A percentile compares a stretch with the other conserved stretches of the same genome.
These are phyloP conservation scores for Aporophyla lueneburgensis DNA, from an alignment of 2,888 invertebrate genomes.

Conservation along the genomic window DNA sequence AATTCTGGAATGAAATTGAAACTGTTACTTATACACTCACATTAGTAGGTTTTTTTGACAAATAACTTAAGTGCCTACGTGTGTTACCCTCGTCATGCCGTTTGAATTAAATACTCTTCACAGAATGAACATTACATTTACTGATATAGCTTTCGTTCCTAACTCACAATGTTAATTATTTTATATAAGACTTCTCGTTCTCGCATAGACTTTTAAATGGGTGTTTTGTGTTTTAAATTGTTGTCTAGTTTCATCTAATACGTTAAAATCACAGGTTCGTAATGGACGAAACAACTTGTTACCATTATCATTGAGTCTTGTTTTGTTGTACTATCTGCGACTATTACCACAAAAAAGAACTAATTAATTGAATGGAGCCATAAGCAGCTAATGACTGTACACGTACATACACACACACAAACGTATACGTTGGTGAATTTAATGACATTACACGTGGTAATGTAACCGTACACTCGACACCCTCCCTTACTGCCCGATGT, in stretches of 20 bases:
- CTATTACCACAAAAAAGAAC: background rate
- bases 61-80: background rate
- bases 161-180: background rate
- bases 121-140: conserved; percentile 10
- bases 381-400: background rate
- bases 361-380: background rate
- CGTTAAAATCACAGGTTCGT: background rate
- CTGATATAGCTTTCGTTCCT: background rate
- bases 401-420: background rate
- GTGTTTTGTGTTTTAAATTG: background rate
- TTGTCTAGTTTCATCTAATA: background rate
- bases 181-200: background rate
- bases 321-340: background rate
- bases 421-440: background rate
- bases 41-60: conserved; percentile 1
- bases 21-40: background rate
- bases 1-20: background rate
- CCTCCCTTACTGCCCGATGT: background rate
- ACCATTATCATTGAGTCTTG: background rate
- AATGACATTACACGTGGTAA: conserved; percentile 22
- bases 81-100: conserved; percentile 1
- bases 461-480: conserved; percentile 5
- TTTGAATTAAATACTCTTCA: background rate
- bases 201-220: background rate
- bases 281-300: background rate